Base-by-base conservation (phyloP, 2,888 invertebrate species). In the Galerucella nymphaeae region DNA sequence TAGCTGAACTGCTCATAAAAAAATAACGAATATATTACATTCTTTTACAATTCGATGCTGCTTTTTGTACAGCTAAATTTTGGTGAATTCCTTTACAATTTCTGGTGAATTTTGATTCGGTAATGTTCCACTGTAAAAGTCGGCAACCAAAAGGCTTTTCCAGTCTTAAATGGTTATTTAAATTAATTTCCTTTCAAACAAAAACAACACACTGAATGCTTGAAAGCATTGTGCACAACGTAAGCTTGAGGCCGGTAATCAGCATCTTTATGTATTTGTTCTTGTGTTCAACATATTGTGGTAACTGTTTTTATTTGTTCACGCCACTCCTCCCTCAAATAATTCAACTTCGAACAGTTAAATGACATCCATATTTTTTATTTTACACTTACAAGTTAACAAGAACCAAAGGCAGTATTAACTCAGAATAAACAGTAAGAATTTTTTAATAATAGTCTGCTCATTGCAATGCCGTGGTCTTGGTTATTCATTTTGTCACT, bases 101-200 rank as follows among this genome's bases (percentile, higher is more conserved):
- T 67, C 59, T 67, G 53, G 38, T 69, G 69, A 64, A 70, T 70
- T 70, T 70, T 70, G 70, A 63, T 64, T 41, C 18, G 16, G 30
- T 11, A 50, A 38, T 59, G 48, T 13, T 45, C 45, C 23, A 57
- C 55, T 63, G 55, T 64, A 70, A 70, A 70, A 70, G 70, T 70
- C 70, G 70, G 70, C 70, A 70, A 70, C 70, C 70, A 70, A 45
- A 57, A 53, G 41, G 6, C 65, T 65, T 65, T 13, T 11, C 9
- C 1, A 65, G 55, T 45, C 20, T 66, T 38, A 53, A 64, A 57
- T 83, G 83, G 83, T 83, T 83, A 82, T 80, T 80, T 77, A 50
- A 53, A 23, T 6, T 2, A 14, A 41, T 18, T 50, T 50, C 30
- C n/a, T 16, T 18, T 50, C 8, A 57, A 71, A 50, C 50, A 58